Conservation (phyloP, 2,888 invertebrate species). For the Himalopsyche japonica region DNA sequence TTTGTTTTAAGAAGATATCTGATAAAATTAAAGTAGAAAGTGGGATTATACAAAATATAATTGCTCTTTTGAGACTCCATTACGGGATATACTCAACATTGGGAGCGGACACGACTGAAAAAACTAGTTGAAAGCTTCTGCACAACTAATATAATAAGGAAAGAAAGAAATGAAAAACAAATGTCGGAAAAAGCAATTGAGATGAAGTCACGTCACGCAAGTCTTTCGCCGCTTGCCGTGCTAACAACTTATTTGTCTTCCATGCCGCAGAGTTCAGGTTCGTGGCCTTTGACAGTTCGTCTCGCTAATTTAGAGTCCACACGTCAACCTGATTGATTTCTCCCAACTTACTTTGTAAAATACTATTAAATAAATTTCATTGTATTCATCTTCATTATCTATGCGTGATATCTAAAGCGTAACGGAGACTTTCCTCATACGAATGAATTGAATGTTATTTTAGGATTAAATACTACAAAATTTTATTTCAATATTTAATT, state of each 20-base stretch:
- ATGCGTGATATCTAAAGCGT: neutral
- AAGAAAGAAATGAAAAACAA: neutral
- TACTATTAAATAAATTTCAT: neutral
- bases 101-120: too few relatives aligned
- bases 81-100: too few relatives aligned
- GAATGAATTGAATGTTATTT: neutral
- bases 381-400: neutral
- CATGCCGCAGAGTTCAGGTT: conserved; percentile 7
- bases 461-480: neutral
- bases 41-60: too few relatives aligned
- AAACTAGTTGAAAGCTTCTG: neutral
- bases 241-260: conserved; percentile 36
- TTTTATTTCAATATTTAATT: too few relatives aligned
- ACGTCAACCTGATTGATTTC: conserved; percentile 38
- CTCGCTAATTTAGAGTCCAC: conserved; percentile 30
- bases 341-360: conserved; percentile 22
- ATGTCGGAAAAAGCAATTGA: neutral
- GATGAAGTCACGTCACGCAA: neutral
- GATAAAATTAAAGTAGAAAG: too few relatives aligned
- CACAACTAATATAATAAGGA: neutral
- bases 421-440: neutral
- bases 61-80: too few relatives aligned
- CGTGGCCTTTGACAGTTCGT: conserved; percentile 26
- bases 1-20: too few relatives aligned
- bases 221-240: conserved; percentile 21